Percentiles rank a stretch among this genome's conserved stretches.
Evolutionary conservation across 2,888 invertebrate genomes (phyloP).

Genomic region (Agrilus biguttatus): DNA sequence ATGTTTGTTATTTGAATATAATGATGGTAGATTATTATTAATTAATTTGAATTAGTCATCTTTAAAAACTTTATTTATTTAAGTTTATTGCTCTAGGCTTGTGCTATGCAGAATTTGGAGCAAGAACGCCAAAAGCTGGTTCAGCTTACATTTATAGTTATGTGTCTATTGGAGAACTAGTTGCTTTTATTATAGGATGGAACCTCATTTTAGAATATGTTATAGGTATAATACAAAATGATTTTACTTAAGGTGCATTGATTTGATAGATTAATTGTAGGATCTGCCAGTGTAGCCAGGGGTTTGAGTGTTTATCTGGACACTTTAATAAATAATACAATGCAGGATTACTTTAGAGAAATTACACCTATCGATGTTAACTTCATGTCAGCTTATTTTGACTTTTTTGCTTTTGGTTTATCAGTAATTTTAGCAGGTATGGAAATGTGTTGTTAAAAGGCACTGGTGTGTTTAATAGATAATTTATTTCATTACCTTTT

Average conservation of each 20-base stretch:
- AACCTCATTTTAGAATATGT: slow-evolving; percentile 82
- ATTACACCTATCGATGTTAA: slow-evolving; percentile 50
- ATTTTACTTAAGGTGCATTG: background rate
- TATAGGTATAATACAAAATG: slow-evolving; percentile 41
- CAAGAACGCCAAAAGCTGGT: slow-evolving; percentile 74
- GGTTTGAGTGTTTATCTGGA: slow-evolving; percentile 67
- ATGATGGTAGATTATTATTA: no score
- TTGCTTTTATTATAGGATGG: slow-evolving; percentile 88
- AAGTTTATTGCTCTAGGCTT: slow-evolving; percentile 38
- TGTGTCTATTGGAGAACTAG: slow-evolving; percentile 81
- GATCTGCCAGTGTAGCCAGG: slow-evolving; percentile 68
- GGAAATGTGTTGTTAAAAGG: slow-evolving; percentile 6
- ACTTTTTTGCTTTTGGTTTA: slow-evolving; percentile 59
- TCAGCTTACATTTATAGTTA: slow-evolving; percentile 91
- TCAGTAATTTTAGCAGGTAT: slow-evolving; percentile 55
- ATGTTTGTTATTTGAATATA: no score
- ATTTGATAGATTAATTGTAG: slow-evolving; percentile 26
- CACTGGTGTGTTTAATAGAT: background rate
- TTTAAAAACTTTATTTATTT: no score
- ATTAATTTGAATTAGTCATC: no score
- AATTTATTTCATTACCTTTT: slow-evolving; percentile 16
- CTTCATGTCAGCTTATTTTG: slow-evolving; percentile 57
- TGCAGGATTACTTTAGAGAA: slow-evolving; percentile 45
- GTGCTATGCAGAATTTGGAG: slow-evolving; percentile 86
- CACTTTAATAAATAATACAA: slow-evolving; percentile 46